Percentiles rank a stretch among this genome's conserved stretches.
These are phyloP conservation scores for Malaclemys terrapin DNA, from an alignment of 2,113 vertebrate genomes.

Conservation along the genomic window DNA sequence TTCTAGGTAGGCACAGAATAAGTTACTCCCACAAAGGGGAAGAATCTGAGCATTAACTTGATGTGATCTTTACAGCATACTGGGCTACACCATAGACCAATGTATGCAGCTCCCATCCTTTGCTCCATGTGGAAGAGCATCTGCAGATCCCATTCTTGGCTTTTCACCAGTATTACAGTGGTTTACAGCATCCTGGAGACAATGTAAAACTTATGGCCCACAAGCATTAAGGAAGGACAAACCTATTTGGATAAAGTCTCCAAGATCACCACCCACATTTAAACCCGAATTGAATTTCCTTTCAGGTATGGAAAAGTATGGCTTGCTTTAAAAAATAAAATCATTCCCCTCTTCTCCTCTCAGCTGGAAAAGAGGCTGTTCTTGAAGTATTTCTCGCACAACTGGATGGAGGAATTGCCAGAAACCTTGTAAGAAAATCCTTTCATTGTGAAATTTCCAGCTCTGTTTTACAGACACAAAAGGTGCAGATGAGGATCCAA, in stretches of 20 bases:
- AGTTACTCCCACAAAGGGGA: background rate
- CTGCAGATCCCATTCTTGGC: conserved; percentile 6
- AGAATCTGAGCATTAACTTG: background rate
- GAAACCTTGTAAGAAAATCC: background rate
- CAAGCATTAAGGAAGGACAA: conserved; percentile 38
- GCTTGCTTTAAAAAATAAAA: conserved; percentile 35
- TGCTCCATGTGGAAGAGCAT: background rate
- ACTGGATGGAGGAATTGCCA: background rate
- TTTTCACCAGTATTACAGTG: conserved; percentile 1
- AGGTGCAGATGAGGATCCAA: background rate
- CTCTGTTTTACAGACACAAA: background rate
- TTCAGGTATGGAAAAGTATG: conserved; percentile 17
- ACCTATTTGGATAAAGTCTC: conserved; percentile 21
- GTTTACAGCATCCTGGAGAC: conserved; percentile 21
- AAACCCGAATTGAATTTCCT: conserved; percentile 1
- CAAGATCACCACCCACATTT: background rate
- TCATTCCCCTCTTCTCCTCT: conserved; percentile 27
- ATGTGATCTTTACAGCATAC: background rate
- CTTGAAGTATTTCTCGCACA: background rate
- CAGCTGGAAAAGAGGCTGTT: background rate
- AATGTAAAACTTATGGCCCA: conserved; percentile 11
- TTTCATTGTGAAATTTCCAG: background rate
- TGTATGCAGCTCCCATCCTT: background rate
- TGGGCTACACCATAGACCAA: background rate
- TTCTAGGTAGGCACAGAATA: background rate